Conservation (phyloP, 2,113 vertebrate genomes). For the Thalassoma bifasciatum region DNA sequence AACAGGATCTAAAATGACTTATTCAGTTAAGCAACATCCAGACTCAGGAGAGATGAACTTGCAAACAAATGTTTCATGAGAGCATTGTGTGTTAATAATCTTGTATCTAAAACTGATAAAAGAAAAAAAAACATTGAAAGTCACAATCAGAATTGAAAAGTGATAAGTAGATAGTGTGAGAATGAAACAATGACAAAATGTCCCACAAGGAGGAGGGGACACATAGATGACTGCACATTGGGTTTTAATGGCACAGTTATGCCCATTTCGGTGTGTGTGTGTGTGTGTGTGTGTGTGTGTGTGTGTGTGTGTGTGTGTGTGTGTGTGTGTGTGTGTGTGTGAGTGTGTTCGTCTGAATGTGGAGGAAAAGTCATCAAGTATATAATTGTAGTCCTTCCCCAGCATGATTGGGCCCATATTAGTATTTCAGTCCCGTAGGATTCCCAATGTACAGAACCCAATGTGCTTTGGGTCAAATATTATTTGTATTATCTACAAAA, state of each 20-base stretch:
- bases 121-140: neutral
- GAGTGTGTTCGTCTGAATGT: too few relatives aligned
- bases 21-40: too few relatives aligned
- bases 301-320: neutral
- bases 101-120: neutral
- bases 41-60: too few relatives aligned
- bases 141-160: neutral
- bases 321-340: slow-evolving; percentile 6
- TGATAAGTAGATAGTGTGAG: slow-evolving; percentile 16
- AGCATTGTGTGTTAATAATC: neutral
- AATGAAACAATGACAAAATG: slow-evolving; percentile 9
- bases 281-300: neutral
- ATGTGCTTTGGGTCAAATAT: too few relatives aligned
- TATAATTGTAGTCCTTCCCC: too few relatives aligned
- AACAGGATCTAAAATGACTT: too few relatives aligned
- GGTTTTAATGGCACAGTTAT: slow-evolving; percentile 2
- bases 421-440: too few relatives aligned
- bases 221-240: slow-evolving; percentile 26
- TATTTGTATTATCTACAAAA: too few relatives aligned
- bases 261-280: neutral
- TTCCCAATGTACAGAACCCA: too few relatives aligned
- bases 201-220: neutral
- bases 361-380: too few relatives aligned
- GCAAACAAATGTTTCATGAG: too few relatives aligned
- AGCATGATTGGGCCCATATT: too few relatives aligned